Evolutionary conservation across 1,140 invertebrate species (phyloP), one percentile per base, ranked within the genome.

Genomic region (Cydia amplana): DNA sequence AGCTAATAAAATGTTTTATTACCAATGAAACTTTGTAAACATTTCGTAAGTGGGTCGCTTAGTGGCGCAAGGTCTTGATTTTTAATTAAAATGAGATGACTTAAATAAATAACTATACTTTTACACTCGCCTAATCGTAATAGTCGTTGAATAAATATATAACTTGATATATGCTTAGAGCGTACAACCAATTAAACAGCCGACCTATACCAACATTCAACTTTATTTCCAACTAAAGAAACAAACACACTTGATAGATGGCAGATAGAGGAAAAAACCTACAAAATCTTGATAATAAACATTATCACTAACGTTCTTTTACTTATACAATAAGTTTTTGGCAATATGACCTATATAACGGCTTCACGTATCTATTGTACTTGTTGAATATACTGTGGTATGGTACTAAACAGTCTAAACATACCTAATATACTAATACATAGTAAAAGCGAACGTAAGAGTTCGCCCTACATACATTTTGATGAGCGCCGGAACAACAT

Each of bases 1-100:
- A 23, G 55, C 55, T 60, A 60, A 60, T 60, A 23, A 23, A 60
- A 60, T 60, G 55, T 60, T 60, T 60, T 60, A 60, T 23, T 20
- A 60, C 20, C 18, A 60, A 23, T 40, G 51, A 55, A 60, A 18
- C 18, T 55, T 49, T 51, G 49, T 51, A 6, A 60, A 7, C 20
- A 20, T 23, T 60, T 60, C 55, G 10, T 60, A 60, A 60, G 55
- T 60, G 55, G 55, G 55, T 60, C 55, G 55, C 55, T 20, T 60
- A 20, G 55, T 60, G 18, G 7, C 55, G 55, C 55, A 60, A 60
- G 55, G 55, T 23, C 18, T 18, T 18, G 55, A 20, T 2, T 23
- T 60, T 23, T 60, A 60, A 60, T 60, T 60, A 60, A 23, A 60
- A 23, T 23, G 20, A 23, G 20, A 23, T 20, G 55, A 55, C 20